phyloP scores from a whole-genome alignment of 1,140 invertebrate species.

The Pseudomyrmex concolor region DNA sequence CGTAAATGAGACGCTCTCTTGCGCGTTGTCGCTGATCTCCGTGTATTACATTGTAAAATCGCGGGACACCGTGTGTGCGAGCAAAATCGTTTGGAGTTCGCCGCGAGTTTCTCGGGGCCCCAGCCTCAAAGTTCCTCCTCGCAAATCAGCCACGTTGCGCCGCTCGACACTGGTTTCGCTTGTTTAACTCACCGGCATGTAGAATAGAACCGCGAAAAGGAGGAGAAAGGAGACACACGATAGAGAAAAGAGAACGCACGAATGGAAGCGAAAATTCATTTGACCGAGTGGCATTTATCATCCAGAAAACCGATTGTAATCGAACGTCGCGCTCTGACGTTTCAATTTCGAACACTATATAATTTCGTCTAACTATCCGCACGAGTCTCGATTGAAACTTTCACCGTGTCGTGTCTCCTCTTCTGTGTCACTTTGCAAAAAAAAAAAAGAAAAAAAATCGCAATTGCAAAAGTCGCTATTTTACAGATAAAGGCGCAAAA shows the following conservation, averaged over 20 bases:
- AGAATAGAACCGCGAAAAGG: background rate
- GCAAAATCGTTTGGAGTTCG: constrained; percentile 42
- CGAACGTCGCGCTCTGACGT: constrained; percentile 12
- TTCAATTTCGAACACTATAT: constrained; percentile 20
- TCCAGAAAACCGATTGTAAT: constrained; percentile 47
- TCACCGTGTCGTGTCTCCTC: background rate
- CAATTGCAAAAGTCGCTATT: constrained; percentile 22
- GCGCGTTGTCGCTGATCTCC: constrained; percentile 13
- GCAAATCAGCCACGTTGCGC: constrained; percentile 46
- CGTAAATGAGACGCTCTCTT: background rate
- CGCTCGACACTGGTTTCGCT: constrained; percentile 54
- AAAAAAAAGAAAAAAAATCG: background rate
- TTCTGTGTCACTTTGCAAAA: background rate
- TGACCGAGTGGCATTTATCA: background rate
- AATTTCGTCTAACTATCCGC: background rate
- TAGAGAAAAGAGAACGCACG: background rate
- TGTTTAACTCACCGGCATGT: constrained; percentile 33
- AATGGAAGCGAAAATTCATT: constrained; percentile 26
- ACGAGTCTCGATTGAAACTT: background rate
- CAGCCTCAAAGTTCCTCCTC: constrained; percentile 42
- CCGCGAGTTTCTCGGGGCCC: constrained; percentile 22
- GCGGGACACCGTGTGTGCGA: background rate
- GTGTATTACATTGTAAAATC: constrained; percentile 26
- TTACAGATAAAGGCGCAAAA: constrained; percentile 26
- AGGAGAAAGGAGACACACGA: too few relatives aligned